A percentile compares a stretch with the other conserved stretches of the same genome.
These are phyloP conservation scores for Albula goreensis DNA, from an alignment of 2,113 vertebrate genomes.

Conservation along the genomic window DNA sequence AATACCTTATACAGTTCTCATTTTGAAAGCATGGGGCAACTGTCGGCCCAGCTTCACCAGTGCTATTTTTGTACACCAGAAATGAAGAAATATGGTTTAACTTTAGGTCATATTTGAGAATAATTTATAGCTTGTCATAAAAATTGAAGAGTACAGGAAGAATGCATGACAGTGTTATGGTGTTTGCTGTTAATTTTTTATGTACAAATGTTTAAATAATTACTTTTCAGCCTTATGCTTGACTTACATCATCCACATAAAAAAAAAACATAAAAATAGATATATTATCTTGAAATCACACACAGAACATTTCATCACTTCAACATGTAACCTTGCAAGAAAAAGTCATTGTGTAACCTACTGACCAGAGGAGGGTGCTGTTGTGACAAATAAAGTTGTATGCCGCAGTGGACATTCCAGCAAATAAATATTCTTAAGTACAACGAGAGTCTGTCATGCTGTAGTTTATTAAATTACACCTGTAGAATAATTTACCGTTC, in stretches of 20 bases:
- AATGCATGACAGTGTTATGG: conserved; percentile 5
- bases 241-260: background rate
- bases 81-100: background rate
- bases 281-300: background rate
- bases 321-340: background rate
- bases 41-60: too few species aligned
- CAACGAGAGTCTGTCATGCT: background rate
- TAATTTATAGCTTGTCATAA: too few species aligned
- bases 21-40: background rate
- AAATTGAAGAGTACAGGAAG: too few species aligned
- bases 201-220: too few species aligned
- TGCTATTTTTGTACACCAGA: background rate
- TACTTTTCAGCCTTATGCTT: background rate
- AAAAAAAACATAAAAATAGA: background rate
- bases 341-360: background rate
- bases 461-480: background rate
- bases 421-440: background rate
- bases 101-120: background rate
- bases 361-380: conserved; percentile 13
- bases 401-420: background rate
- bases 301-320: background rate
- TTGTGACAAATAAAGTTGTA: background rate
- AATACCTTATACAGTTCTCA: too few species aligned
- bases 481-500: background rate
- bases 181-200: conserved; percentile 2